Evolutionary conservation across 2,888 invertebrate species (phyloP).

Genomic region (Polydrusus cervinus): DNA sequence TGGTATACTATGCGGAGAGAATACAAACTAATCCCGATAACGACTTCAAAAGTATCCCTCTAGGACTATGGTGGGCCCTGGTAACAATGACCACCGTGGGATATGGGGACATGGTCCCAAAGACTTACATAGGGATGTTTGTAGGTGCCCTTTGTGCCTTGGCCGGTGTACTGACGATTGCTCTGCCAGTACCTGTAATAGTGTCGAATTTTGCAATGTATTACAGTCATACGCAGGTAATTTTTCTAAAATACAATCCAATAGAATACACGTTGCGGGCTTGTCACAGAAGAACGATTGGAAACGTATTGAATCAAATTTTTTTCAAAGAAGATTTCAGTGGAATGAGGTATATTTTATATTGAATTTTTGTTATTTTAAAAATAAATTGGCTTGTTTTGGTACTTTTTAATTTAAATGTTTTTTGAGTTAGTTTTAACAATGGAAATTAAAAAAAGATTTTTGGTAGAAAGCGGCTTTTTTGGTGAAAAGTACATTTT

Average conservation of each 20-base stretch:
- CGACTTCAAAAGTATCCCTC: slow-evolving; percentile 98
- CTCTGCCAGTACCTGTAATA: slow-evolving; percentile 98
- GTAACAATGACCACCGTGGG: slow-evolving; percentile 99
- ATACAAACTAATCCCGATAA: slow-evolving; percentile 93
- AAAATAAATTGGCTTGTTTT: not conserved
- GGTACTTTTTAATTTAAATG: too few species aligned
- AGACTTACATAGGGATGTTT: slow-evolving; percentile 99
- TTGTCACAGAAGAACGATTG: slow-evolving; percentile 39
- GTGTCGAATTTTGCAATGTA: slow-evolving; percentile 99
- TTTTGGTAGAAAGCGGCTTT: too few species aligned
- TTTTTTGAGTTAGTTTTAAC: too few species aligned
- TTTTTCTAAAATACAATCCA: too few species aligned
- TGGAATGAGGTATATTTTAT: not conserved
- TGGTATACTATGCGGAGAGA: slow-evolving; percentile 98
- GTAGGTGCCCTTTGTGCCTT: slow-evolving; percentile 98
- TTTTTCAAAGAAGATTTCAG: not conserved
- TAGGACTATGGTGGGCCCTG: slow-evolving; percentile 97
- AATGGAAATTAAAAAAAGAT: too few species aligned
- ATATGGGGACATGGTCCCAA: slow-evolving; percentile 98
- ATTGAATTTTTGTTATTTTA: slow-evolving; percentile 7
- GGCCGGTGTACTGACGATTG: slow-evolving; percentile 98
- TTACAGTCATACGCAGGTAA: slow-evolving; percentile 88
- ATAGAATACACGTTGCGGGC: slow-evolving; percentile 8
- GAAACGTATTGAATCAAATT: slow-evolving; percentile 12
- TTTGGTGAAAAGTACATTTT: too few species aligned